Percentiles rank a stretch among this genome's conserved stretches.
These are phyloP conservation scores for Rousettus madagascariensis DNA, from an alignment of 2,797 vertebrate species.

Conservation along the genomic window DNA sequence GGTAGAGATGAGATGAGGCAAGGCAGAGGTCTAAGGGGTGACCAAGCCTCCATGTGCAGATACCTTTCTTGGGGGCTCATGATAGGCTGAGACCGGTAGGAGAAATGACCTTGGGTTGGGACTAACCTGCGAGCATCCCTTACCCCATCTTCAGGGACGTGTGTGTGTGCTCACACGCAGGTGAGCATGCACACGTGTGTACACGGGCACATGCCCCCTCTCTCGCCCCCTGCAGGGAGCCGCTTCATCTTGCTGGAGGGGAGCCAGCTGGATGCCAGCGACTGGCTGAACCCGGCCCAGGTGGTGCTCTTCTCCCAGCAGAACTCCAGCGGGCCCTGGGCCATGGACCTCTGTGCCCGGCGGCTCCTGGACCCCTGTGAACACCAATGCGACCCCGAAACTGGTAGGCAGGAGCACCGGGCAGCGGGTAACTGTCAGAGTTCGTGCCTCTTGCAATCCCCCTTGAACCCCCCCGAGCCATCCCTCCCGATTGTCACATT, in stretches of 20 bases:
- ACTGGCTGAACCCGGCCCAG: constrained; percentile 98
- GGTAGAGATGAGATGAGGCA: not conserved
- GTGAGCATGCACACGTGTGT: not conserved
- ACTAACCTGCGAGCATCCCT: not conserved
- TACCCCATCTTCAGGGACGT: not conserved
- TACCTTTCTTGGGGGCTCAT: not conserved
- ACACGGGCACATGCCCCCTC: not conserved
- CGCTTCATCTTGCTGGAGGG: constrained; percentile 97
- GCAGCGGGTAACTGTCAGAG: constrained; percentile 76
- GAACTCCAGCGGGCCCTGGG: constrained; percentile 98
- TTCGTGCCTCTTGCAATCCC: constrained; percentile 43
- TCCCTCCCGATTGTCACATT: not conserved
- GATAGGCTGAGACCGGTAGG: not conserved
- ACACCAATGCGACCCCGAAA: constrained; percentile 97
- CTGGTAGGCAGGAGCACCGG: constrained; percentile 86
- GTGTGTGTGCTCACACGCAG: not conserved
- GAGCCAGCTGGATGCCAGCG: constrained; percentile 96
- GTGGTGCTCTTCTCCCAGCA: constrained; percentile 97
- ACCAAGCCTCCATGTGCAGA: not conserved
- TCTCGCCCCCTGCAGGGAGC: constrained; percentile 85
- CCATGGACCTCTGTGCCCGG: constrained; percentile 94
- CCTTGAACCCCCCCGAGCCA: not conserved
- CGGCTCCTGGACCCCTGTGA: constrained; percentile 97
- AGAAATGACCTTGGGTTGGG: not conserved
- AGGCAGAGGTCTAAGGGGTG: not conserved